These are phyloP conservation scores for Menidia menidia DNA, from an alignment of 2,797 vertebrate genomes.

Conservation along the genomic window DNA sequence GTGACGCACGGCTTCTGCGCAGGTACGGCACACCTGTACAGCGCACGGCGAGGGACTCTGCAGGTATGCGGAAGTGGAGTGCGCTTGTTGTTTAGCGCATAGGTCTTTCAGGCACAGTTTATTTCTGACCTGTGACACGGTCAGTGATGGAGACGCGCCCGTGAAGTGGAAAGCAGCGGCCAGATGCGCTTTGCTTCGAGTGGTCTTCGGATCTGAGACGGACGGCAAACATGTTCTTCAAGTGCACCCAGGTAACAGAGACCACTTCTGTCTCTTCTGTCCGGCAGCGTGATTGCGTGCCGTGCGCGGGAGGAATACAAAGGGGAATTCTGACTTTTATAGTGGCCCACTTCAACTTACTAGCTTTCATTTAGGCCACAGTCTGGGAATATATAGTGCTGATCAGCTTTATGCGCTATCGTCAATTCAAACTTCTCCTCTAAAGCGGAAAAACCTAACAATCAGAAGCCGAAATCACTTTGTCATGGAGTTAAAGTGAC, in stretches of 20 bases:
- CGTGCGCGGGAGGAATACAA: neutral
- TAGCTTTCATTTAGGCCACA: too few relatives aligned
- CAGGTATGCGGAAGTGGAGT: constrained; percentile 18
- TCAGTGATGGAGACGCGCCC: neutral
- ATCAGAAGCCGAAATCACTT: too few relatives aligned
- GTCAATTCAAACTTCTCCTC: too few relatives aligned
- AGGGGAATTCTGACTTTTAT: neutral
- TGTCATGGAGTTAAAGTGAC: too few relatives aligned
- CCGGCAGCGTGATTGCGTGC: too few relatives aligned
- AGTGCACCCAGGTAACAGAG: constrained; percentile 12
- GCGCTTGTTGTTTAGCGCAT: too few relatives aligned
- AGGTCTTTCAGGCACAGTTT: neutral
- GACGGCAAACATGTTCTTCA: constrained; percentile 24
- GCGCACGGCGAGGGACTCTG: neutral
- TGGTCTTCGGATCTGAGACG: neutral
- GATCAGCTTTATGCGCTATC: too few relatives aligned
- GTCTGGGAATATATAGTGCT: too few relatives aligned
- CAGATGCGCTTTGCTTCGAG: too few relatives aligned
- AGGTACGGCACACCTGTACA: constrained; percentile 17
- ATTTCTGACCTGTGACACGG: too few relatives aligned
- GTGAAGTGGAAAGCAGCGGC: neutral
- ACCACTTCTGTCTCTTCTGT: too few relatives aligned
- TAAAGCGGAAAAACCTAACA: too few relatives aligned
- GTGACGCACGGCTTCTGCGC: neutral
- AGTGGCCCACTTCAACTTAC: neutral